Evolutionary conservation across 2,888 invertebrate genomes (phyloP), one percentile per base, ranked within the genome.

Genomic region (Yponomeuta sedellus): DNA sequence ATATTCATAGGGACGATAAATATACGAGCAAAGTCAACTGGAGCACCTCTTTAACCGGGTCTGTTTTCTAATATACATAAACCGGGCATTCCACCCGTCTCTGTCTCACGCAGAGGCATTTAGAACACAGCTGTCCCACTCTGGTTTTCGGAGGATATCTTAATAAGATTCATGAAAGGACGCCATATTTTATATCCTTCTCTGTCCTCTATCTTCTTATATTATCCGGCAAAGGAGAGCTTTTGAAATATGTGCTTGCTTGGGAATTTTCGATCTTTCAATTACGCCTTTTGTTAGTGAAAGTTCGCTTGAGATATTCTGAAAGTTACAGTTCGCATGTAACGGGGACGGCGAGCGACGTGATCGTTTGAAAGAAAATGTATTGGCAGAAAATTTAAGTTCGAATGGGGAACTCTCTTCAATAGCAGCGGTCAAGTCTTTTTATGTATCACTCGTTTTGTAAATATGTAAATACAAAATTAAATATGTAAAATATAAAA

Each of bases 161-260:
- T 94, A 94, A 94, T 94, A 94, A 94, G 94, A 94, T 94, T 94
- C 94, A 94, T 94, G 94, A 94, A 94, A 94, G 94, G 94, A 93
- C 93, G 93, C 94, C 94, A 94, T 95, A 95, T 94, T 94, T 94
- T 94, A 94, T 94, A 93, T 93, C 93, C 92, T 92, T 92, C 88
- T 92, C 88, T 89, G 91, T 90, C 91, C 90, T 92, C 91, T 92
- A 92, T 92, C 91, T 91, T 82, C 87, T 91, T 90, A 92, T 91
- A 92, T 92, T 92, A 92, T 92, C 91, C 91, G 81, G 75, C 78
- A 80, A 77, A 82, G 86, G 82, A 83, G 82, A 83, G 81, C 77
- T 79, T 80, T 81, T 91, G 91, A 91, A 91, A 91, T 91, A 91
- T 91, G 90, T 88, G 88, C 85, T 80, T 85, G 86, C 84, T 86